Base-by-base conservation (phyloP, 2,888 invertebrate genomes). In the Serrognathus titanus region DNA sequence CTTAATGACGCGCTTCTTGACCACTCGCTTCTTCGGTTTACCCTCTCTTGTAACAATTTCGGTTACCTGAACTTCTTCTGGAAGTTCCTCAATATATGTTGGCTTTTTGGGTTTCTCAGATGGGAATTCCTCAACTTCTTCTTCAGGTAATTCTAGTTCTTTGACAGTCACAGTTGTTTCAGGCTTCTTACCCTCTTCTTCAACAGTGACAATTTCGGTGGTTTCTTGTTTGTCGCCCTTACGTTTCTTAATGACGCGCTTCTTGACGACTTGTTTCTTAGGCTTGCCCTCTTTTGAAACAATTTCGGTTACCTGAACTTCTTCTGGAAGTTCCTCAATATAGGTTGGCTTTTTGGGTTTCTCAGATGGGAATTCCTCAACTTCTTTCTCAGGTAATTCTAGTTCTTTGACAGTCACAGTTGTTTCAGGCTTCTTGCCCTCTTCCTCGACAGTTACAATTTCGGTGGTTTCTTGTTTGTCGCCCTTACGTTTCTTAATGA, bases 201-300 rank as follows among this genome's bases (percentile, higher is more conserved):
- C 70, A 11, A 63, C 62, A 20, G 66, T 65, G 11, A 66, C 63
- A 41, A 70, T 58, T 64, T 49, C 60, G 58, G 51, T 60, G 55
- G 41, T 52, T 58, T 78, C 79, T 56, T 76, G 68, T 41, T 79
- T 79, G 0, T 68, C 66, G 1, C 78, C 81, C 45, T 73, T 75
- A 52, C 70, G 74, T 48, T 78, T 78, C 60, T 76, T 82, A 1
- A 79, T 75, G 2, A 75, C 73, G 1, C 78, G 78, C 55, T 75
- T 81, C 1, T 77, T 79, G 0, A 72, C 75, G 7, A 69, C 60
- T 11, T 60, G 49, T 37, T 64, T 70, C 55, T 60, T 66, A 47
- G 57, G 59, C 51, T 66, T 71, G 31, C 69, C 77, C 51, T 62
- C 67, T 39, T 66, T 65, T 0, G 71, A 71, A 36, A 66, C 61